A percentile compares a stretch with the other conserved stretches of the same genome.
phyloP scores from a whole-genome alignment of 2,113 vertebrate species.

The Ascaphus truei region DNA sequence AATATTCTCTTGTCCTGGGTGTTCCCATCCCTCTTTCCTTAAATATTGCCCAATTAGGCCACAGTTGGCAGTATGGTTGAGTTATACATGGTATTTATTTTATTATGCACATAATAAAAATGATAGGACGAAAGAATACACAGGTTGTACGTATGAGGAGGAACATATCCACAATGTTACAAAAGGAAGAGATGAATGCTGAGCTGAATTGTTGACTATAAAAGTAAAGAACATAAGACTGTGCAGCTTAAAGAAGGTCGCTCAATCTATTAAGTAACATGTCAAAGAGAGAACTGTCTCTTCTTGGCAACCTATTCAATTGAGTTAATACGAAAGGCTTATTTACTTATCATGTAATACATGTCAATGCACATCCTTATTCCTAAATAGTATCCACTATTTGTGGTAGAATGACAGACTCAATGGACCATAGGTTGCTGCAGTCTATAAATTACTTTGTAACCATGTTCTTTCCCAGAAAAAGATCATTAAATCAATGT shows the following conservation, averaged over 20 bases:
- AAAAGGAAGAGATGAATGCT: not conserved
- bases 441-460: slow-evolving; percentile 34
- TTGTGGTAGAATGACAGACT: slow-evolving; percentile 24
- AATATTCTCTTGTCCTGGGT: too few species aligned
- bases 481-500: slow-evolving; percentile 39
- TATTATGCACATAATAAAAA: too few species aligned
- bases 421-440: slow-evolving; percentile 32
- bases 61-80: too few species aligned
- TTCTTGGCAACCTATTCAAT: not conserved
- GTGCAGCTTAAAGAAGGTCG: not conserved
- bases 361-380: slow-evolving; percentile 27
- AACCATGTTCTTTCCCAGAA: slow-evolving; percentile 33
- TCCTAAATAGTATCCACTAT: slow-evolving; percentile 18
- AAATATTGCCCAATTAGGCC: too few species aligned
- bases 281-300: not conserved
- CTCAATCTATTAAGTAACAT: slow-evolving; percentile 8
- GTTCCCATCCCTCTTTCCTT: too few species aligned
- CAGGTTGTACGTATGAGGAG: not conserved
- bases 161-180: not conserved
- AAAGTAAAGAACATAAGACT: slow-evolving; percentile 2
- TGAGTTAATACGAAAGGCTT: slow-evolving; percentile 29
- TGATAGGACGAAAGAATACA: not conserved
- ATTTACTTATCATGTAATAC: slow-evolving; percentile 32
- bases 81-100: not conserved
- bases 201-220: not conserved